phyloP scores from a whole-genome alignment of 2,888 invertebrate species.

The Leptinotarsa rubiginosa region DNA sequence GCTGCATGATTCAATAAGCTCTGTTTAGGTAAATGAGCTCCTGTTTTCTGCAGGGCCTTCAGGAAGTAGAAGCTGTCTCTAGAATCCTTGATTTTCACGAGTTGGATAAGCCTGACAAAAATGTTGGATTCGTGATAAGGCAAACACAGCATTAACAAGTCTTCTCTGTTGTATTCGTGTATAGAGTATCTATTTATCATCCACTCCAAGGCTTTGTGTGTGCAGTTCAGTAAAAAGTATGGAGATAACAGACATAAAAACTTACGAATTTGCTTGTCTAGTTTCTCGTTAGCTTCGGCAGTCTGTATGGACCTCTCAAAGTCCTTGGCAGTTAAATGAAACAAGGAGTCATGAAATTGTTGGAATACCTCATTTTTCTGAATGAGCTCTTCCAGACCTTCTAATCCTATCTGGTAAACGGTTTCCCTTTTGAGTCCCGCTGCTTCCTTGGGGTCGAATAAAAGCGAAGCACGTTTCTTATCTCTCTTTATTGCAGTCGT shows the following conservation, averaged over 20 bases:
- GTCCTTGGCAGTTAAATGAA: slow-evolving; percentile 79
- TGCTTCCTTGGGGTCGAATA: slow-evolving; percentile 92
- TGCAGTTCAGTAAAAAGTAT: slow-evolving; percentile 84
- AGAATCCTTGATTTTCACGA: slow-evolving; percentile 74
- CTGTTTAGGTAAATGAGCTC: slow-evolving; percentile 79
- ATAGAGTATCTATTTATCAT: slow-evolving; percentile 89
- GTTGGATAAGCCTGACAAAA: slow-evolving; percentile 85
- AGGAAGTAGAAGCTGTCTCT: slow-evolving; percentile 84
- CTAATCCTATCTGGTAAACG: slow-evolving; percentile 87
- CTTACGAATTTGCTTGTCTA: slow-evolving; percentile 80
- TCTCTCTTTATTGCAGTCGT: slow-evolving; percentile 75
- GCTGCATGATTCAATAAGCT: slow-evolving; percentile 80
- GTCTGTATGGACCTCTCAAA: slow-evolving; percentile 86
- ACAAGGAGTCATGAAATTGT: slow-evolving; percentile 81
- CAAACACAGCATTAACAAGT: slow-evolving; percentile 82
- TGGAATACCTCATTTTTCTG: slow-evolving; percentile 78
- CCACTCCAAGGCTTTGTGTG: slow-evolving; percentile 96
- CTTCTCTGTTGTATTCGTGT: slow-evolving; percentile 88
- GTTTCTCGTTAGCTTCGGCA: slow-evolving; percentile 77
- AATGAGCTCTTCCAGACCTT: slow-evolving; percentile 86
- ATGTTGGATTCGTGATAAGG: slow-evolving; percentile 95
- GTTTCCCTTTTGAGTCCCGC: slow-evolving; percentile 86
- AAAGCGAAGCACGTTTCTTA: slow-evolving; percentile 81
- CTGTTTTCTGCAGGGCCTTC: slow-evolving; percentile 77
- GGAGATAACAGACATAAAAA: slow-evolving; percentile 88